Conservation (phyloP, 2,888 invertebrate genomes). For the Drosophila sordidula region DNA sequence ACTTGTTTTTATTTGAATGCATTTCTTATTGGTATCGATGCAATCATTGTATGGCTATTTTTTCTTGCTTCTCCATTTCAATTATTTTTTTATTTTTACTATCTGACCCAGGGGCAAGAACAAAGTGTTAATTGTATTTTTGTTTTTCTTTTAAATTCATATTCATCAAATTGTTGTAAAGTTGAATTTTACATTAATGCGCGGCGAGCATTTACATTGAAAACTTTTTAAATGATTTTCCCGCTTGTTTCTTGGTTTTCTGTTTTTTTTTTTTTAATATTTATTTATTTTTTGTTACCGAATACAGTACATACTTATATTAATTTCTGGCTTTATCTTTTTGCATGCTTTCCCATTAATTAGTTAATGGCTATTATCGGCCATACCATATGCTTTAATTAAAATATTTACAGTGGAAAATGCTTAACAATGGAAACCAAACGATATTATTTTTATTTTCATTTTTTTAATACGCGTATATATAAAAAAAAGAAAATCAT, state of each 20-base stretch:
- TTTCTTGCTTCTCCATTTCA: constrained; percentile 6
- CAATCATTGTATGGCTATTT: constrained; percentile 56
- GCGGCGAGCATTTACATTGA: constrained; percentile 68
- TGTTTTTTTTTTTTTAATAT: constrained; percentile 28
- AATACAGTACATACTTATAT: constrained; percentile 54
- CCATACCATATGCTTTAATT: constrained; percentile 62
- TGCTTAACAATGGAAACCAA: constrained; percentile 72
- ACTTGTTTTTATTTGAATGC: constrained; percentile 65
- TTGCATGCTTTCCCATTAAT: constrained; percentile 51
- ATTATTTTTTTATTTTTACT: constrained; percentile 11
- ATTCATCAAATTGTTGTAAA: constrained; percentile 67
- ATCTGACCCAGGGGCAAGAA: constrained; percentile 27
- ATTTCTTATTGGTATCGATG: constrained; percentile 39
- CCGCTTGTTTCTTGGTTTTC: constrained; percentile 10
- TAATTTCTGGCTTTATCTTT: constrained; percentile 44
- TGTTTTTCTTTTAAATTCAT: constrained; percentile 67
- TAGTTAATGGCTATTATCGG: constrained; percentile 63
- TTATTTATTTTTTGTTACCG: constrained; percentile 33
- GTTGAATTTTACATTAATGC: constrained; percentile 71
- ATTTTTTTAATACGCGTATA: neutral
- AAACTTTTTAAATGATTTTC: constrained; percentile 52
- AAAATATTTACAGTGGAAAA: constrained; percentile 79
- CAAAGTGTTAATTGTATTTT: constrained; percentile 41
- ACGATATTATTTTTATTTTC: constrained; percentile 33
- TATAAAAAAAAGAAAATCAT: constrained; percentile 28